Evolutionary conservation across 2,888 invertebrate species (phyloP).

Genomic region (Automeris io): DNA sequence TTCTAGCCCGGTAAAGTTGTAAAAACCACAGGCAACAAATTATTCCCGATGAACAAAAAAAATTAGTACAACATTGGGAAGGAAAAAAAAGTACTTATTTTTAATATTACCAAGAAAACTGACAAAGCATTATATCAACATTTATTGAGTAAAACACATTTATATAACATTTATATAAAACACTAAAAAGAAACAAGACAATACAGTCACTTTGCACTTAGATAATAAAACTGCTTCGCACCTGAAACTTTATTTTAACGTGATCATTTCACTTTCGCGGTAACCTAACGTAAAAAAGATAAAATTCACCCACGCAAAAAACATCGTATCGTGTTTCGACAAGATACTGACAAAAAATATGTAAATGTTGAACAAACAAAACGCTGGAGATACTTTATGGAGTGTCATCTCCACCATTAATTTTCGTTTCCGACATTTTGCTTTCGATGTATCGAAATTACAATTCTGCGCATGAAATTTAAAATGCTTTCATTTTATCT

Average conservation of each 20-base stretch:
- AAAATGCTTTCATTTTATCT: conserved; percentile 12
- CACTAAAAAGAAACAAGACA: background rate
- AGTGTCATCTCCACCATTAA: conserved; percentile 27
- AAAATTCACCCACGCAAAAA: background rate
- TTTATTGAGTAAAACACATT: too few relatives aligned
- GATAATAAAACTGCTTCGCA: background rate
- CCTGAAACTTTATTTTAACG: too few relatives aligned
- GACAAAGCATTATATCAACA: background rate
- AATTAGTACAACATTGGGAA: too few relatives aligned
- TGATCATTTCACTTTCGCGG: background rate
- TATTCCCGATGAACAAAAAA: too few relatives aligned
- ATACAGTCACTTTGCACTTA: background rate
- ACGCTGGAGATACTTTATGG: conserved; percentile 33
- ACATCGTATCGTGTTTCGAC: conserved; percentile 3
- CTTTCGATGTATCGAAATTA: conserved; percentile 16
- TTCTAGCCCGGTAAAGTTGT: too few relatives aligned
- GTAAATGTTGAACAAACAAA: conserved; percentile 21
- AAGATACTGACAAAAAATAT: conserved; percentile 16
- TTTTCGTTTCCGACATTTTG: conserved; percentile 11
- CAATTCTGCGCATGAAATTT: conserved; percentile 22
- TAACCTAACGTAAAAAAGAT: background rate
- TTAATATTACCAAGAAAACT: background rate
- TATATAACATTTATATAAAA: too few relatives aligned
- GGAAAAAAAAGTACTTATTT: background rate
- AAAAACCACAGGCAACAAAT: too few relatives aligned